Evolutionary conservation across 2,113 vertebrate genomes (phyloP).

Genomic region (Heterocephalus glaber): DNA sequence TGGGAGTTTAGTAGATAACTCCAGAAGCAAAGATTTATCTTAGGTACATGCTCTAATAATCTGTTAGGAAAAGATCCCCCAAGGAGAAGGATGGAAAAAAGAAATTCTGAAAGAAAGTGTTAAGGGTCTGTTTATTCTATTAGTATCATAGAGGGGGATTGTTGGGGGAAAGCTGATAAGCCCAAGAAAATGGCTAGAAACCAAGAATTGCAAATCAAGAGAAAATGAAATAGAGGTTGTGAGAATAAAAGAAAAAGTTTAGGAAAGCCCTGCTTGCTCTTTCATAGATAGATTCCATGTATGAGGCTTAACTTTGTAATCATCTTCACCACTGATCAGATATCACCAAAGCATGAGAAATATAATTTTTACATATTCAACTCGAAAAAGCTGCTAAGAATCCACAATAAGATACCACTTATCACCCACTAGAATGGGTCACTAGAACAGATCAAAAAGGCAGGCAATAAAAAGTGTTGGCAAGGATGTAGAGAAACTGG

Average conservation of each 20-base stretch:
- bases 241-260: neutral
- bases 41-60: neutral
- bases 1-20: neutral
- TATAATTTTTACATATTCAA: neutral
- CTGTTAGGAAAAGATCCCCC: neutral
- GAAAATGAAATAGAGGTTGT: neutral
- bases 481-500: neutral
- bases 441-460: neutral
- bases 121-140: neutral
- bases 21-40: neutral
- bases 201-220: neutral
- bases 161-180: neutral
- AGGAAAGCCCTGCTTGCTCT: neutral
- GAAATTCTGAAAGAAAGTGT: neutral
- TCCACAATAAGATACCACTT: neutral
- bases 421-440: neutral
- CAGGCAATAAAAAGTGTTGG: neutral
- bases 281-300: neutral
- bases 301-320: neutral
- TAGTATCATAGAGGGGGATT: neutral
- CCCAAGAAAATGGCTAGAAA: neutral
- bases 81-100: neutral
- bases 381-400: neutral
- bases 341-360: slow-evolving; percentile 7
- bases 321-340: neutral